Conservation (phyloP, 2,113 vertebrate genomes). For the Ovibos moschatus region DNA sequence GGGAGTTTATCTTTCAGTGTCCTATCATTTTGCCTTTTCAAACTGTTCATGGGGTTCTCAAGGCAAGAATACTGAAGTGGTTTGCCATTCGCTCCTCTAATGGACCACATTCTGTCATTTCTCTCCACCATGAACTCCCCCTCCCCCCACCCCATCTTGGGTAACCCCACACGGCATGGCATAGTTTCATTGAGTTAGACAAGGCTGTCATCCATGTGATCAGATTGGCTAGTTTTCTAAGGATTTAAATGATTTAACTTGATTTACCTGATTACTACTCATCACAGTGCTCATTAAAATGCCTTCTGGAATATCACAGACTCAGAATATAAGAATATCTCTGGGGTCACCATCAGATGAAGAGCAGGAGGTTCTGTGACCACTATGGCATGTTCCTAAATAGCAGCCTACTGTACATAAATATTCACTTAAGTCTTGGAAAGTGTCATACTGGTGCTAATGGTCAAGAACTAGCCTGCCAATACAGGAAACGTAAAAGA, state of each 20-base stretch:
- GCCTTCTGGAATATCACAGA: not conserved
- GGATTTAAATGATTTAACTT: not conserved
- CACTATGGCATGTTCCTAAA: not conserved
- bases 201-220: not conserved
- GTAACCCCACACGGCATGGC: fast-evolving
- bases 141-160: fast-evolving
- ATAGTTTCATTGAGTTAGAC: not conserved
- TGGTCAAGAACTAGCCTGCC: not conserved
- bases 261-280: not conserved
- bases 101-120: not conserved
- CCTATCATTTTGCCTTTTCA: not conserved
- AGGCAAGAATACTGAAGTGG: not conserved
- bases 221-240: not conserved
- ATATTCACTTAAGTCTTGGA: not conserved
- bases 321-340: not conserved
- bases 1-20: not conserved
- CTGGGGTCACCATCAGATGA: not conserved
- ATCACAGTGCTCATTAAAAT: not conserved
- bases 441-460: not conserved
- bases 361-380: not conserved
- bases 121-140: not conserved
- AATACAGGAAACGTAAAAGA: not conserved
- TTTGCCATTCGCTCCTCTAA: not conserved
- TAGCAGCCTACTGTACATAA: not conserved
- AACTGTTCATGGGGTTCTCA: not conserved